phyloP scores from a whole-genome alignment of 2,888 invertebrate species.

The Pachymerium ferrugineum region DNA sequence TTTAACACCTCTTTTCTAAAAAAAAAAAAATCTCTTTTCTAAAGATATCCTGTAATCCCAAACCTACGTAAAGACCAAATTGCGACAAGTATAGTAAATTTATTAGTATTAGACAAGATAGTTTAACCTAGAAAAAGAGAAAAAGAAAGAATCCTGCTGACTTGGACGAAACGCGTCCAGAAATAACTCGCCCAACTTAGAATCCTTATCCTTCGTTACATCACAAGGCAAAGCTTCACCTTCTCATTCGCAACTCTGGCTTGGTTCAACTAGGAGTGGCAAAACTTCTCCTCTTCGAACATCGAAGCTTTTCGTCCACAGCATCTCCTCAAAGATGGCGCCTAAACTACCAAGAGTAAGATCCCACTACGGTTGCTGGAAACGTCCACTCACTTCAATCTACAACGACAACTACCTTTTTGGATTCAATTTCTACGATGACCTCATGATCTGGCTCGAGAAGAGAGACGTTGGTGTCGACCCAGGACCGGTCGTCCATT shows the following conservation, averaged over 20 bases:
- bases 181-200: neutral
- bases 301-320: neutral
- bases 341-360: neutral
- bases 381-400: conserved; percentile 59
- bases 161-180: neutral
- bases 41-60: too few relatives aligned
- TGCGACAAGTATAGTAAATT: too few relatives aligned
- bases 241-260: neutral
- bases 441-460: conserved; percentile 77
- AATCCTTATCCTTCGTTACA: neutral
- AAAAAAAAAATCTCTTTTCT: too few relatives aligned
- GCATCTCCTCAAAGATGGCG: conserved; percentile 29
- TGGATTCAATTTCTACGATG: conserved; percentile 77
- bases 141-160: neutral
- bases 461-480: conserved; percentile 19
- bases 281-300: neutral
- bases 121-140: neutral
- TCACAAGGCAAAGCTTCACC: neutral
- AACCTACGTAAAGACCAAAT: too few relatives aligned
- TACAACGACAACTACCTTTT: conserved; percentile 79
- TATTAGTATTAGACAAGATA: neutral
- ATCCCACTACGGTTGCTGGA: conserved; percentile 47
- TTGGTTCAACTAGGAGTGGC: neutral
- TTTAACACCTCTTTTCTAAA: too few relatives aligned
- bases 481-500: neutral